Conservation (phyloP, 2,888 invertebrate genomes). For the Temnothorax ravouxi region DNA sequence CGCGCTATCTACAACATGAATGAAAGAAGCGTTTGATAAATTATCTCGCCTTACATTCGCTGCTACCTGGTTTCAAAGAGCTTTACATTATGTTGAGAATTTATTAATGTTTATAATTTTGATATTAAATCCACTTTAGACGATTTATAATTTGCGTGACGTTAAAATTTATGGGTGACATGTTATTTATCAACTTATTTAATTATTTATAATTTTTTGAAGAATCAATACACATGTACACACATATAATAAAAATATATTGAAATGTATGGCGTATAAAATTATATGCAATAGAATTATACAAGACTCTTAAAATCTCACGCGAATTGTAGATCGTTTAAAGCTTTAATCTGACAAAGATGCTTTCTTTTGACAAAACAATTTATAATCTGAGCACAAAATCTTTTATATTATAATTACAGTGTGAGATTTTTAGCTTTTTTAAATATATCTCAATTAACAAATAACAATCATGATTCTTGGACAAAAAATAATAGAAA, state of each 20-base stretch:
- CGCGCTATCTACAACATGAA: background rate
- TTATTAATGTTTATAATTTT: constrained; percentile 6
- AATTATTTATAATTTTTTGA: background rate
- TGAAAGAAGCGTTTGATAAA: background rate
- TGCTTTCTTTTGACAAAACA: background rate
- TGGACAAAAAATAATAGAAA: background rate
- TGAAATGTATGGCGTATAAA: background rate
- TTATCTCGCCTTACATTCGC: background rate
- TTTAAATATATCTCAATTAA: background rate
- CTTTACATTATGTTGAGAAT: background rate
- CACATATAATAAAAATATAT: background rate
- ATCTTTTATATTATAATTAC: constrained; percentile 6
- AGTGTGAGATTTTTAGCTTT: background rate
- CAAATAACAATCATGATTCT: background rate
- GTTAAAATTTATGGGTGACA: background rate
- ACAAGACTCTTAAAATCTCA: background rate
- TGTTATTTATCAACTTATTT: background rate
- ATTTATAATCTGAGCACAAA: background rate
- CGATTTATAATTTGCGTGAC: background rate
- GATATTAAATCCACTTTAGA: background rate
- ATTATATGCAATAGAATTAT: background rate
- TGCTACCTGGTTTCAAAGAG: background rate
- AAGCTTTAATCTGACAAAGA: background rate
- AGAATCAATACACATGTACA: background rate
- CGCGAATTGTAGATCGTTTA: background rate